Evolutionary conservation across 2,888 invertebrate genomes (phyloP).

Genomic region (Nesidiocoris tenuis): DNA sequence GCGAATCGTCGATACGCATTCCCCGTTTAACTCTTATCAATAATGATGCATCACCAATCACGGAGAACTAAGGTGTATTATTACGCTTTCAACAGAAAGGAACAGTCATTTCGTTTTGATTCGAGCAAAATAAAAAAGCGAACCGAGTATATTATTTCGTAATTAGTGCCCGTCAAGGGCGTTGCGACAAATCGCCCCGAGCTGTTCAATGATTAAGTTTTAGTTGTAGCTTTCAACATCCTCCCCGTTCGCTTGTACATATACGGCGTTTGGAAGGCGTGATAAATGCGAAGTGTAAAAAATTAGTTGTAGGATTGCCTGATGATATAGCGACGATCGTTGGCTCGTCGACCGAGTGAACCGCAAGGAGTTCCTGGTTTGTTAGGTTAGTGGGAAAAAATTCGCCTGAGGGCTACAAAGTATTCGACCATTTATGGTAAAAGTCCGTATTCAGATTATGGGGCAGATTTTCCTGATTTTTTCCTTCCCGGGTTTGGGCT

Average conservation of each 20-base stretch:
- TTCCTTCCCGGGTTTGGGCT: too few relatives aligned
- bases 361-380: neutral
- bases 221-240: neutral
- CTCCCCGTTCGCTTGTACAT: neutral
- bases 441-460: too few relatives aligned
- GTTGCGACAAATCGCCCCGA: neutral
- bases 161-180: neutral
- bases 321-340: neutral
- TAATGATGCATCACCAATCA: too few relatives aligned
- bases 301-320: neutral
- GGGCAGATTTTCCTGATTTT: too few relatives aligned
- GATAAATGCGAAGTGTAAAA: neutral
- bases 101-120: neutral
- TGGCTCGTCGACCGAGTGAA: neutral
- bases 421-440: too few relatives aligned
- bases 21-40: too few relatives aligned
- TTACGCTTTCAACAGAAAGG: neutral
- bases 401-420: too few relatives aligned
- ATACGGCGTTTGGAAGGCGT: neutral
- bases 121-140: neutral
- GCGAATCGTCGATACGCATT: too few relatives aligned
- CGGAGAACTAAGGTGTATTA: too few relatives aligned
- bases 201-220: neutral
- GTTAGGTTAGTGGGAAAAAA: too few relatives aligned
- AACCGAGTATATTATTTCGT: neutral